Percentiles rank a stretch among this genome's conserved stretches.
Evolutionary conservation across 2,113 vertebrate species (phyloP).

Genomic region (Coracopsis vasa): DNA sequence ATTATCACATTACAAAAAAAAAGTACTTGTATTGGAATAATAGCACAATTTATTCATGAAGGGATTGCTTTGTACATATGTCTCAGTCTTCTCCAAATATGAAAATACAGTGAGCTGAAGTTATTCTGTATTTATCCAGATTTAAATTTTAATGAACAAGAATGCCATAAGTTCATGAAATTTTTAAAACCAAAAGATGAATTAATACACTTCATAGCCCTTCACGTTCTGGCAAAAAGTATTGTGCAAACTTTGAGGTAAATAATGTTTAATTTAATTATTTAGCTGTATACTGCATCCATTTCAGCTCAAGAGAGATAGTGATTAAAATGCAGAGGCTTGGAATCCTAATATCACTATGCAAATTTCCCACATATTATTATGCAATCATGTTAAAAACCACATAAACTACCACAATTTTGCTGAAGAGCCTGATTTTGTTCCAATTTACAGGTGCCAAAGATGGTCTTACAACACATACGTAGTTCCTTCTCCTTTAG

Average conservation of each 20-base stretch:
- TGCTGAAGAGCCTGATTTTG: not conserved
- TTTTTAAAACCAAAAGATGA: conserved; percentile 13
- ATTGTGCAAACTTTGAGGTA: not conserved
- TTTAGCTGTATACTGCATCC: not conserved
- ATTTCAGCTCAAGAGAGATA: not conserved
- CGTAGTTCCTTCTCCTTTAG: not conserved
- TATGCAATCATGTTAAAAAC: not conserved
- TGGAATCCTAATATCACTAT: not conserved
- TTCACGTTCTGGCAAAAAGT: not conserved
- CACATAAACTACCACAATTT: not conserved
- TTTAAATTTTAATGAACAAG: conserved; percentile 39
- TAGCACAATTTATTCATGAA: conserved; percentile 24
- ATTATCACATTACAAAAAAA: conserved; percentile 1
- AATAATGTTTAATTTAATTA: conserved; percentile 23
- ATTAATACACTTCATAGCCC: not conserved
- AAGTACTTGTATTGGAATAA: not conserved
- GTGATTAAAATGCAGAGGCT: not conserved
- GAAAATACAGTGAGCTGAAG: conserved; percentile 16
- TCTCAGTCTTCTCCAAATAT: conserved; percentile 36
- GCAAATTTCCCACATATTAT: not conserved
- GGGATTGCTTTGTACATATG: not conserved
- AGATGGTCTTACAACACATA: not conserved
- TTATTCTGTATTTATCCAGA: conserved; percentile 11
- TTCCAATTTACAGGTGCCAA: not conserved
- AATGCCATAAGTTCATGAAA: not conserved